Percentiles rank a stretch among this genome's conserved stretches.
These are phyloP conservation scores for Torymus auratus DNA, from an alignment of 2,888 invertebrate species.

Conservation along the genomic window DNA sequence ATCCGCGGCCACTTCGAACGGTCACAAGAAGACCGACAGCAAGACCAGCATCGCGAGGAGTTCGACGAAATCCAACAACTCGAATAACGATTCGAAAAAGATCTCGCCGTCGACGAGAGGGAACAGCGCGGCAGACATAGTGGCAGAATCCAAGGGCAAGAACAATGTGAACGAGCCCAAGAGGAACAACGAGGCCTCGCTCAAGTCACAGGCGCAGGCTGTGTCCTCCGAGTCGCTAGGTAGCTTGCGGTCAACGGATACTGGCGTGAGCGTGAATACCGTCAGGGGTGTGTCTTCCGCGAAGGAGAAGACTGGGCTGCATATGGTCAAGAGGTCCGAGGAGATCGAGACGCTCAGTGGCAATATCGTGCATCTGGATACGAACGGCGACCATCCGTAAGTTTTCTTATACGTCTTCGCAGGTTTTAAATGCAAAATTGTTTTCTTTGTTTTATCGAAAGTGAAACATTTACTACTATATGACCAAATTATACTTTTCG, in stretches of 20 bases:
- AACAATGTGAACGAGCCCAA: neutral
- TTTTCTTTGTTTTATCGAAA: neutral
- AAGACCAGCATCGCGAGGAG: neutral
- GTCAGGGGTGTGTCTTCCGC: conserved; percentile 73
- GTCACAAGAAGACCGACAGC: conserved; percentile 36
- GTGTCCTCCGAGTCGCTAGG: conserved; percentile 69
- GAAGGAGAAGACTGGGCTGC: conserved; percentile 71
- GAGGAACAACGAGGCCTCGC: conserved; percentile 56
- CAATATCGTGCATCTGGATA: conserved; percentile 65
- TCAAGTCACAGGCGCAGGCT: conserved; percentile 67
- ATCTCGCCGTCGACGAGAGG: neutral
- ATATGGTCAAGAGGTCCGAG: conserved; percentile 70
- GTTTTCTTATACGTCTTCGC: conserved; percentile 31
- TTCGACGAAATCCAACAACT: neutral
- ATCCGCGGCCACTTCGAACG: conserved; percentile 22
- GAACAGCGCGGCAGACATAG: neutral
- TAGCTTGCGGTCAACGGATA: conserved; percentile 72
- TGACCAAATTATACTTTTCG: too few species aligned
- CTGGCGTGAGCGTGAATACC: conserved; percentile 74
- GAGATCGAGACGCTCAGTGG: conserved; percentile 75
- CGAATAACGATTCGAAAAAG: conserved; percentile 1
- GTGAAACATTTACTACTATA: neutral
- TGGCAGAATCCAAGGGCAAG: neutral
- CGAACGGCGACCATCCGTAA: conserved; percentile 62
- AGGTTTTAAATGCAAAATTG: neutral